phyloP scores from a whole-genome alignment of 2,888 invertebrate genomes.

The Calameuta filiformis region DNA sequence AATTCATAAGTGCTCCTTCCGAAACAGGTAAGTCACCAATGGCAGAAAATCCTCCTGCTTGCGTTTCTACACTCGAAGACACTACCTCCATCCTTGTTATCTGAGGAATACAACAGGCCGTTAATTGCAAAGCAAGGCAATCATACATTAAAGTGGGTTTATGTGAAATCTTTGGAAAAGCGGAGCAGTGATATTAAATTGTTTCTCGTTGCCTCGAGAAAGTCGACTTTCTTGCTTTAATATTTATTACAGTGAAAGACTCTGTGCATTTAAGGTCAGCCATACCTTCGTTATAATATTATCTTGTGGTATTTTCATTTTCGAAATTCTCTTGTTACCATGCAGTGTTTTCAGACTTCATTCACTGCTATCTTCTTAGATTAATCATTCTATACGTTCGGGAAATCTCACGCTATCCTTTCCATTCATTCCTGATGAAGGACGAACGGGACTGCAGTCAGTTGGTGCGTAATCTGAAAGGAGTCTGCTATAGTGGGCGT shows the following conservation, averaged over 20 bases:
- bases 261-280: background rate
- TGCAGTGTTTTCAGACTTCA: background rate
- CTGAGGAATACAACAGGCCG: background rate
- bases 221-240: background rate
- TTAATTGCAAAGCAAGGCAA: background rate
- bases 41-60: background rate
- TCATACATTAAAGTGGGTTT: background rate
- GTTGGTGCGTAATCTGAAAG: slow-evolving; percentile 21
- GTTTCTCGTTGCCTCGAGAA: background rate
- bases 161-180: background rate
- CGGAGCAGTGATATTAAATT: background rate
- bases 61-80: background rate
- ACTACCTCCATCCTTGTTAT: background rate
- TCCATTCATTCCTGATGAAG: slow-evolving; percentile 22
- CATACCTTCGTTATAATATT: background rate
- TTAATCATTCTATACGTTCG: slow-evolving; percentile 13
- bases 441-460: slow-evolving; percentile 22
- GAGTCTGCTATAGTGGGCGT: slow-evolving; percentile 6
- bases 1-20: slow-evolving; percentile 8
- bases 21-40: slow-evolving; percentile 11
- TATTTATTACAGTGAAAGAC: background rate
- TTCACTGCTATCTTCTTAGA: slow-evolving; percentile 11
- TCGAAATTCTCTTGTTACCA: background rate
- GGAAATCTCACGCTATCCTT: slow-evolving; percentile 11
- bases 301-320: background rate